Evolutionary conservation across 2,888 invertebrate genomes (phyloP), one percentile per base, ranked within the genome.

Genomic region (Corbicula japonica): DNA sequence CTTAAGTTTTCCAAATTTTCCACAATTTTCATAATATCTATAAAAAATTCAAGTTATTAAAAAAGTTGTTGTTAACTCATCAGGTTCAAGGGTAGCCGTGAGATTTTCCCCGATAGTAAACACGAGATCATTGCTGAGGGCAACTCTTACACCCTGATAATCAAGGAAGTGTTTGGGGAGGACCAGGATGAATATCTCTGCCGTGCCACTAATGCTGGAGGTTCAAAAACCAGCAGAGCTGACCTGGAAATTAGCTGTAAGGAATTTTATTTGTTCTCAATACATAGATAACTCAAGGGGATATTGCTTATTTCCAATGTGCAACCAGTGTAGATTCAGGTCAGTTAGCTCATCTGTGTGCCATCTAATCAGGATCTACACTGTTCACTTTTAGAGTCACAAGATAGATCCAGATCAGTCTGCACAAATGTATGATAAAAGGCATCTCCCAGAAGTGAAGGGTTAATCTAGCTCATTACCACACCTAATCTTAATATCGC

Each of bases 161-260:
- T 99, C 26, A 96, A 97, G 92, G 98, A 99, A 90, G 97, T 99
- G 2, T 98, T 96, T 93, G 98, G 98, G 0, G 99, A 99, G 93
- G 99, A 99, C 94, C 98, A 98, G 0, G 99, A 99, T 94, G 99
- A 99, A 94, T 99, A 99, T 93, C 96, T 97, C 15, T 98, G 98
- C 92, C 96, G 98, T 71, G 99, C 99, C 1, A 96, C 97, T 80
- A 99, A 99, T 94, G 96, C 96, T 89, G 99, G 97, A 18, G 99
- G 99, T 32, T 96, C 97, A 35, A 97, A 98, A 94, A 97, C 98
- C 69, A 98, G 98, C n/a, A 95, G 98, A 82, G 99, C 98, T 41
- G 97, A 99, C 91, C 95, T 99, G 73, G 95, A 97, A 68, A 99
- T 99, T 89, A 98, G 98, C 97, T 98, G 97, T 98, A 94, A 96